Conservation (phyloP, 2,113 vertebrate genomes). For the Melanerpes formicivorus region DNA sequence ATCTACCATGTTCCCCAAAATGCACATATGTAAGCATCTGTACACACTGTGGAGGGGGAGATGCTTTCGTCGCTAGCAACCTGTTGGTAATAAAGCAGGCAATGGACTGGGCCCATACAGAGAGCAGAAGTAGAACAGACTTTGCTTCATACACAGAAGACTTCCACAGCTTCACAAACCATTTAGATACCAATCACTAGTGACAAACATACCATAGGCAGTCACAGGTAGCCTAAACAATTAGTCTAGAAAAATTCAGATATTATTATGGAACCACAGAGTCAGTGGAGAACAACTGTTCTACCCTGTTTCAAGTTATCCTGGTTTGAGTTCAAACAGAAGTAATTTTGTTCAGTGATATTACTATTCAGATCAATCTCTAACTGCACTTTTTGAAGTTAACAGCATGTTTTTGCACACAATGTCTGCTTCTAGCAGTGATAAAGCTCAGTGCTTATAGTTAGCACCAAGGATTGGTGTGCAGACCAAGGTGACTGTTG, state of each 20-base stretch:
- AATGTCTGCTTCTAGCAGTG: no score
- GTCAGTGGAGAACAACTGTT: background rate
- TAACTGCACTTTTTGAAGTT: no score
- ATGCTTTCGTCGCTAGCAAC: background rate
- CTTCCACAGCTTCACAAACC: background rate
- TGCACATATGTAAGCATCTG: accelerated
- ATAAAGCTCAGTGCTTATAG: no score
- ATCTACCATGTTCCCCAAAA: background rate
- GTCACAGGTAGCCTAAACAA: background rate
- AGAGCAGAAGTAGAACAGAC: background rate
- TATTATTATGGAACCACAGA: background rate
- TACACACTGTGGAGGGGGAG: background rate
- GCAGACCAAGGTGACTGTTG: no score
- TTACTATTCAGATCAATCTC: no score
- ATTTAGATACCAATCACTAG: background rate
- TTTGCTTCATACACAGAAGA: background rate
- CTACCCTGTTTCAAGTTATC: background rate
- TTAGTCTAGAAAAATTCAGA: background rate
- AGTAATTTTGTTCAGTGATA: no score
- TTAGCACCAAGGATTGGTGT: no score
- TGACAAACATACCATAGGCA: background rate
- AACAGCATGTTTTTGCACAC: no score
- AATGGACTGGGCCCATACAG: accelerated
- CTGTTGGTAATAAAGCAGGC: background rate
- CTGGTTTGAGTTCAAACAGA: no score